Conservation (phyloP, 2,888 invertebrate species). For the Spatulosminthurus flaviceps region DNA sequence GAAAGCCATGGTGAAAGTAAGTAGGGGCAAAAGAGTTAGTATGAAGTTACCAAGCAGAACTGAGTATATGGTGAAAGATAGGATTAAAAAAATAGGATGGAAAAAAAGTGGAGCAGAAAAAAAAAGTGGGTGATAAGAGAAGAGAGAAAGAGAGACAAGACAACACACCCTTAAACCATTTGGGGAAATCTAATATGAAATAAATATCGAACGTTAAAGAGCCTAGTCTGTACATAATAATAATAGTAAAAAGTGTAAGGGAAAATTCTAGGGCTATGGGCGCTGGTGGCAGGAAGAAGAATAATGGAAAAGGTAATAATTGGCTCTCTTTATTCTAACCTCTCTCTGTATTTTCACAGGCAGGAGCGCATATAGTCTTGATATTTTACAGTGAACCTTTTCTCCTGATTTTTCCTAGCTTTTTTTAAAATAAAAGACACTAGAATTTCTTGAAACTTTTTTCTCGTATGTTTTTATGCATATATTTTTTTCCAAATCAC, state of each 20-base stretch:
- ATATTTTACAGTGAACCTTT: too few species aligned
- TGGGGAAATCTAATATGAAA: background rate
- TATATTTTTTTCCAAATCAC: too few species aligned
- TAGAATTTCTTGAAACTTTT: too few species aligned
- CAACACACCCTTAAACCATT: background rate
- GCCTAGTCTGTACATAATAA: background rate
- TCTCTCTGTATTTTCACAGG: too few species aligned
- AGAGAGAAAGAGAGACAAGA: too few species aligned
- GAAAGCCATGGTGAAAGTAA: background rate
- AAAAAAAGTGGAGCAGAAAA: background rate
- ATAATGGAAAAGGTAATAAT: conserved; percentile 7
- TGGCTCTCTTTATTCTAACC: background rate
- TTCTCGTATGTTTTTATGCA: too few species aligned
- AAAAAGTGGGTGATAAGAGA: background rate
- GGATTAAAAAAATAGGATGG: background rate
- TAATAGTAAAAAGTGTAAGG: too few species aligned
- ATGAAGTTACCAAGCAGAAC: too few species aligned
- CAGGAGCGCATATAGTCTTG: too few species aligned
- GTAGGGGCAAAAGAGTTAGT: background rate
- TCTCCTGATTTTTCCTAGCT: too few species aligned
- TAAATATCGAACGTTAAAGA: background rate
- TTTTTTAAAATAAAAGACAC: too few species aligned
- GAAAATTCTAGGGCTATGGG: too few species aligned
- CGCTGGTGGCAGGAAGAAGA: background rate
- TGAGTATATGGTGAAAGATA: background rate